Conservation (phyloP, 2,888 invertebrate genomes). For the Lypha dubia region DNA sequence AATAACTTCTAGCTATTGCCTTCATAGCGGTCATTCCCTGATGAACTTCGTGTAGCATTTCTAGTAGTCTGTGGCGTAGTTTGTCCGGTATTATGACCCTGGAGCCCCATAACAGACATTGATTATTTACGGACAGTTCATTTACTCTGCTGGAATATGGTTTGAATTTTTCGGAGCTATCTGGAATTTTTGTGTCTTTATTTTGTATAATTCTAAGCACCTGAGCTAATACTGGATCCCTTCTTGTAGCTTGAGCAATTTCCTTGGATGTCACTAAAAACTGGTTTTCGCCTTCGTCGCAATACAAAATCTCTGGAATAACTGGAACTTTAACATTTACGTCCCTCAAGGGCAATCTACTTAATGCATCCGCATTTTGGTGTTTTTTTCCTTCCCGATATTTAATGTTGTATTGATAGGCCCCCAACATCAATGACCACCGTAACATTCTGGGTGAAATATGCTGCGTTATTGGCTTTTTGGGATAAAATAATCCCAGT, state of each 20-base stretch:
- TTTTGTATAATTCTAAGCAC: slow-evolving; percentile 24
- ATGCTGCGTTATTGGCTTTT: slow-evolving; percentile 25
- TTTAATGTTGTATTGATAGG: slow-evolving; percentile 38
- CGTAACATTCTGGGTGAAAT: slow-evolving; percentile 36
- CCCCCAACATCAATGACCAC: slow-evolving; percentile 43
- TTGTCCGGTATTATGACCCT: slow-evolving; percentile 28
- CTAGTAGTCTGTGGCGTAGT: neutral
- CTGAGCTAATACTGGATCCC: slow-evolving; percentile 25
- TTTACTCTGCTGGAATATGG: slow-evolving; percentile 30
- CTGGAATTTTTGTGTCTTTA: slow-evolving; percentile 16
- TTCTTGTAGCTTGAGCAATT: slow-evolving; percentile 32
- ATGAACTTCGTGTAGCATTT: slow-evolving; percentile 44
- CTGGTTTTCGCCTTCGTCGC: slow-evolving; percentile 33
- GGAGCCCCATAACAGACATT: slow-evolving; percentile 51
- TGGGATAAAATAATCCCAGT: slow-evolving; percentile 1
- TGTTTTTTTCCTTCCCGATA: slow-evolving; percentile 34
- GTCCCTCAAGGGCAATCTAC: slow-evolving; percentile 35
- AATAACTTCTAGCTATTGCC: slow-evolving; percentile 48
- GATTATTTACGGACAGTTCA: slow-evolving; percentile 33
- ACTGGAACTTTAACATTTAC: neutral
- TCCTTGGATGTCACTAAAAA: slow-evolving; percentile 38
- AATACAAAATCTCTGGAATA: slow-evolving; percentile 43
- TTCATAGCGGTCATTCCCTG: slow-evolving; percentile 58
- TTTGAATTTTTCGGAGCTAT: slow-evolving; percentile 46
- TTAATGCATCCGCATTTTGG: slow-evolving; percentile 48